Evolutionary conservation across 2,888 invertebrate species (phyloP).

Genomic region (Acrobasis suavella): DNA sequence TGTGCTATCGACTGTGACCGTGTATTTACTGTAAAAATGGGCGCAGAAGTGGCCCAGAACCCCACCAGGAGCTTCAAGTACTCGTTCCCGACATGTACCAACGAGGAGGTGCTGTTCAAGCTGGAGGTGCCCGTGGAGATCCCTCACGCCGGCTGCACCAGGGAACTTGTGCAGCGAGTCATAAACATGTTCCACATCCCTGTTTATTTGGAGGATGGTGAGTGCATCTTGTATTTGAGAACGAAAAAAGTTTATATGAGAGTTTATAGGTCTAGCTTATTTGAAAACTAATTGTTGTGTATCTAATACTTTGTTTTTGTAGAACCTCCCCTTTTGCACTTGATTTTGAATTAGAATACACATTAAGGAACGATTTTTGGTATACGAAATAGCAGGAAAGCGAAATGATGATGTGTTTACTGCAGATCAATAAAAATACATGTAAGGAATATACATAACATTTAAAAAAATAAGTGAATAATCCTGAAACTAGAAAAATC

Average conservation of each 20-base stretch:
- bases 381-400: too few species aligned
- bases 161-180: conserved; percentile 85
- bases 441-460: too few species aligned
- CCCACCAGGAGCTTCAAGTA: conserved; percentile 68
- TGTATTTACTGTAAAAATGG: conserved; percentile 49
- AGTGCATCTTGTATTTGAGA: neutral
- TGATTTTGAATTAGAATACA: too few species aligned
- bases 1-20: too few species aligned
- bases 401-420: too few species aligned
- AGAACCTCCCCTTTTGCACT: too few species aligned
- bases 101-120: conserved; percentile 75
- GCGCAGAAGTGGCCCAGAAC: conserved; percentile 52
- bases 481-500: too few species aligned
- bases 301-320: too few species aligned
- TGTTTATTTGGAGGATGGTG: conserved; percentile 85
- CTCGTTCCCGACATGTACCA: conserved; percentile 83
- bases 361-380: too few species aligned
- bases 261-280: neutral
- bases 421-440: too few species aligned
- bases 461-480: too few species aligned
- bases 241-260: neutral
- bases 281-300: too few species aligned
- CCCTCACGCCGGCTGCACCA: conserved; percentile 81
- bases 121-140: conserved; percentile 84
- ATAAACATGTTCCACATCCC: conserved; percentile 87